Conservation (phyloP, 1,140 invertebrate genomes). For the Cryptotermes secundus region DNA sequence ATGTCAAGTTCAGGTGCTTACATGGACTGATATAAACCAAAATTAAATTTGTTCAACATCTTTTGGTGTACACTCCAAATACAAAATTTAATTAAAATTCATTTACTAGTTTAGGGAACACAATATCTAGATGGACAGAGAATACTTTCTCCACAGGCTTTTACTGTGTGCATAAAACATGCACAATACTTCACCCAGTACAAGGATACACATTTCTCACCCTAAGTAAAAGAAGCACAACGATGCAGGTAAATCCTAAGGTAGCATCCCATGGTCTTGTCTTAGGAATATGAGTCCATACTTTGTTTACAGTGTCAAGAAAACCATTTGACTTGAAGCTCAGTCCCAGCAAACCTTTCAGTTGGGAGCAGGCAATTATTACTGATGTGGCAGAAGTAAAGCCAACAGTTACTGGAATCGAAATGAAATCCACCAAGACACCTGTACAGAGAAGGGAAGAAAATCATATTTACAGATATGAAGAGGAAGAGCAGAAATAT, state of each 20-base stretch:
- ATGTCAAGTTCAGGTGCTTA: too few species aligned
- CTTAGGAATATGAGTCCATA: slow-evolving; percentile 61
- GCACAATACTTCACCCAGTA: too few species aligned
- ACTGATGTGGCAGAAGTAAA: slow-evolving; percentile 93
- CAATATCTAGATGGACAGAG: too few species aligned
- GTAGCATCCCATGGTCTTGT: slow-evolving; percentile 63
- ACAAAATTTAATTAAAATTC: too few species aligned
- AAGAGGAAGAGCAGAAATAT: background rate
- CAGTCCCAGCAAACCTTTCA: slow-evolving; percentile 80
- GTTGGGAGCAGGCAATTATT: slow-evolving; percentile 85
- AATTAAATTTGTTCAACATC: too few species aligned
- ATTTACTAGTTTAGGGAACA: too few species aligned
- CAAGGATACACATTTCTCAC: slow-evolving; percentile 49
- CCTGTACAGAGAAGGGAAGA: slow-evolving; percentile 58
- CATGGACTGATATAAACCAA: too few species aligned
- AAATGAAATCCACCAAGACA: slow-evolving; percentile 93
- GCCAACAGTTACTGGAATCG: slow-evolving; percentile 87
- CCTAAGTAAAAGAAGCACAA: slow-evolving; percentile 65
- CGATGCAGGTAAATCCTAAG: slow-evolving; percentile 70
- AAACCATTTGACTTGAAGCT: slow-evolving; percentile 71
- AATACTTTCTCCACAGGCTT: too few species aligned
- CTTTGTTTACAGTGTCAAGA: slow-evolving; percentile 65
- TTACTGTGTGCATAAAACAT: too few species aligned
- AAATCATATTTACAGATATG: background rate
- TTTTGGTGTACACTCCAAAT: too few species aligned